Evolutionary conservation across 64 coral and sea anemone species (phyloP).

Genomic region (Montipora cactus): DNA sequence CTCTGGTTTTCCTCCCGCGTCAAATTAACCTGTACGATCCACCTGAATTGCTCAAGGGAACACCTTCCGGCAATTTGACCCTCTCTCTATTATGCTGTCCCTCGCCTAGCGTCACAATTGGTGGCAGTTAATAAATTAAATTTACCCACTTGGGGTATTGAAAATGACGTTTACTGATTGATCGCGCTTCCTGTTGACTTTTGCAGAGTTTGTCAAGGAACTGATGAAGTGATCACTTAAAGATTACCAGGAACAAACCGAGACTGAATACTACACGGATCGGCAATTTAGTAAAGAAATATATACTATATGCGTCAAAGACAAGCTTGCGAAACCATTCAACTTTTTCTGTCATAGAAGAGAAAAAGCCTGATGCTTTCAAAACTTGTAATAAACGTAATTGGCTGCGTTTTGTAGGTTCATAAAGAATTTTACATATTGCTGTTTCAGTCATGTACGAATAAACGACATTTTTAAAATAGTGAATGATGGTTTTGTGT

Average conservation of each 20-base stretch:
- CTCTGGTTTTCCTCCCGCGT: too few species aligned
- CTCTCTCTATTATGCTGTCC: too few species aligned
- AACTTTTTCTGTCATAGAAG: background rate
- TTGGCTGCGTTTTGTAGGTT: background rate
- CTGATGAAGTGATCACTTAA: constrained; percentile 23
- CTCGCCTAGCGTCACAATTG: too few species aligned
- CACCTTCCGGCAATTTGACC: too few species aligned
- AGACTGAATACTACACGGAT: constrained; percentile 1
- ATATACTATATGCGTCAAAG: background rate
- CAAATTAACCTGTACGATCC: too few species aligned
- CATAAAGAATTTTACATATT: constrained; percentile 17
- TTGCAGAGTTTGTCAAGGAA: constrained; percentile 48
- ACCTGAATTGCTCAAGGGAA: too few species aligned
- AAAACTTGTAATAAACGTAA: background rate
- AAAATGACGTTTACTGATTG: background rate
- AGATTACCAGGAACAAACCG: background rate
- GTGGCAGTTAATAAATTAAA: too few species aligned
- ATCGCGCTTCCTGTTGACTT: background rate
- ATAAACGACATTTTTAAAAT: background rate
- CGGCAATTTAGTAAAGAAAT: background rate
- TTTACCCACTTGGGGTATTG: too few species aligned
- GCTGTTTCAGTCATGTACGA: background rate
- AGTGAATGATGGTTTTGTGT: too few species aligned
- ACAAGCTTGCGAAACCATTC: background rate
- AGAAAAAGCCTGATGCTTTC: background rate